Conservation (phyloP, 2,113 vertebrate species). For the Notiomystis cincta region DNA sequence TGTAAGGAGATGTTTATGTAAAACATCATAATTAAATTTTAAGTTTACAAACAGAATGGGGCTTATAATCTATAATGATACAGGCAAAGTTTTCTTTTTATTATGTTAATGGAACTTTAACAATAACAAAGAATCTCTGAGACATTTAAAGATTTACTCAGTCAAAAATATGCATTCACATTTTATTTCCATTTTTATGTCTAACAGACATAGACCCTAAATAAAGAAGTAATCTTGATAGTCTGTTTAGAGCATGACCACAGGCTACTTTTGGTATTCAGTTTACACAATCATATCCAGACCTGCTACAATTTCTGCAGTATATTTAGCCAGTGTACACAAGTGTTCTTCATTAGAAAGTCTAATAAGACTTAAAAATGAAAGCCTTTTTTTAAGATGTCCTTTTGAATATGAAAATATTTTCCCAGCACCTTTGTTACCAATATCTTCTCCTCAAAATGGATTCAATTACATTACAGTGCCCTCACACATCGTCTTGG, state of each 20-base stretch:
- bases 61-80: neutral
- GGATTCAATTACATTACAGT: neutral
- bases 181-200: neutral
- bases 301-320: neutral
- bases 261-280: neutral
- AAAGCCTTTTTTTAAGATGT: neutral
- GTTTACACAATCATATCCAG: neutral
- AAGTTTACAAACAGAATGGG: neutral
- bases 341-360: neutral
- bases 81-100: neutral
- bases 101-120: neutral
- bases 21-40: neutral
- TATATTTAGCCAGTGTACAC: neutral
- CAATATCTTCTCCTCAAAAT: neutral
- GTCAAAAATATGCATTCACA: neutral
- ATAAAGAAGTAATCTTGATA: neutral
- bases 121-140: neutral
- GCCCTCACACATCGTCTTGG: neutral
- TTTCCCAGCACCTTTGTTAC: neutral
- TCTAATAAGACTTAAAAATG: neutral
- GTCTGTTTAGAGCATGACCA: neutral
- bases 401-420: neutral
- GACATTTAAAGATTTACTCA: neutral
- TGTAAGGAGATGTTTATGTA: neutral
- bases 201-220: neutral